Base-by-base conservation (phyloP, 2,113 vertebrate genomes). In the Colistium nudipinnis region DNA sequence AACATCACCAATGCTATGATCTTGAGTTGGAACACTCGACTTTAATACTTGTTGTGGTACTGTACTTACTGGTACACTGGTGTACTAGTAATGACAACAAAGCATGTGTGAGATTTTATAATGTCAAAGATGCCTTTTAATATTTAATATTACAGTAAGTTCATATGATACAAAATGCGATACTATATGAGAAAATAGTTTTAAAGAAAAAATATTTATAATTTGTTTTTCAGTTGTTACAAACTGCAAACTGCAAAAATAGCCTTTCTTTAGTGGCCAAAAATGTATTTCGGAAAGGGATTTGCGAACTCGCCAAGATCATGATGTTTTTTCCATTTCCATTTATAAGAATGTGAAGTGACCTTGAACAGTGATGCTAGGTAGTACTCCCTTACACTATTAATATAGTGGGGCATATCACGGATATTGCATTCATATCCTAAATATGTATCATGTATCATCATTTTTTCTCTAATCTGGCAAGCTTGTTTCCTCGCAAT, bases 291-390 rank as follows among this genome's bases (percentile, higher is more conserved):
- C 31, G 56, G 30, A 60, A 61, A 78, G 55, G 30, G 47, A 74
- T 89, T 74, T 84, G 14, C 61, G 41, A 67, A 66, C 28, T 65
- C 90, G 91, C 92, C 93, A 93, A 93, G 93, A 91, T 93, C 93
- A 76, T 19, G 43, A 52, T 93, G 94, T 95, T 90, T 93, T 94
- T 94, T 88, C 87, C 86, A 88, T 91, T 92, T 88, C 90, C 94
- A 93, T 89, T 83, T 86, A 67, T 83, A 83, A 89, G 93, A 94
- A 92, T 91, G 89, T 1, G 13, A 39, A 35, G 39, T 78, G 92
- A 89, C 94, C 93, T 94, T 94, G 92, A 89, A 72, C 72, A 66
- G 63, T 22, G 0, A 87, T 76, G 89, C 79, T 74, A 68, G 88
- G 87, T 35, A 63, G 90, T 74, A 89, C 90, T 92, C 91, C 92